Evolutionary conservation across 1,140 invertebrate genomes (phyloP), one percentile per base, ranked within the genome.

Genomic region (Zaprionus camerounensis): DNA sequence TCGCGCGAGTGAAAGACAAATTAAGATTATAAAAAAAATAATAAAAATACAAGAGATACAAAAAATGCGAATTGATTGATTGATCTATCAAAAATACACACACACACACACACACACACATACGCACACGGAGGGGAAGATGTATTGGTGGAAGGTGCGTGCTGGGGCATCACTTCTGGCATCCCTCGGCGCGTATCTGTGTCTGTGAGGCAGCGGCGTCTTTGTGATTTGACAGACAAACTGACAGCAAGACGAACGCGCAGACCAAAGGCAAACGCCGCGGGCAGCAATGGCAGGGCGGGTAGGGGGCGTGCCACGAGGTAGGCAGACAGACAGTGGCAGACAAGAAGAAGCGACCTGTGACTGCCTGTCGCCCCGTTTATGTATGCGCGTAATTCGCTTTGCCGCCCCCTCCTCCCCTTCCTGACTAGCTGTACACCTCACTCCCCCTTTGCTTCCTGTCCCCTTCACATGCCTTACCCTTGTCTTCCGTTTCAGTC

Each of bases 211-310:
- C 80, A 79, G 74, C 81, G 78, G 63, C 81, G 84, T 75, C 84
- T 88, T 87, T 87, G 84, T 84, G 84, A 88, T 88, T 87, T 87
- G 84, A 87, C 84, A 87, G 84, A 87, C 84, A 83, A 84, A 88
- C 84, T 87, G 84, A 87, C 83, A 87, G 80, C 78, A 87, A 87
- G 78, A 83, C 81, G 85, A 80, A 85, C 79, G 79, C 77, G 71
- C 46, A 20, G 66, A 46, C 75, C 63, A 41, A 49, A 44, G 26
- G 59, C 38, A 58, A 22, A 26, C 34, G 57, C 57, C 56, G 41
- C 71, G 34, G 38, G 69, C 44, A 63, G 69, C 9, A 9, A 31
- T 34, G 41, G 58, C 20, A 5, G n/a, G 38, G 20, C 3, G 46
- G n/a, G 4, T 12, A 26, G 22, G 24, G n/a, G 4, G 44, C n/a